phyloP scores from a whole-genome alignment of 2,888 invertebrate species.

The Heteropelma amictum region DNA sequence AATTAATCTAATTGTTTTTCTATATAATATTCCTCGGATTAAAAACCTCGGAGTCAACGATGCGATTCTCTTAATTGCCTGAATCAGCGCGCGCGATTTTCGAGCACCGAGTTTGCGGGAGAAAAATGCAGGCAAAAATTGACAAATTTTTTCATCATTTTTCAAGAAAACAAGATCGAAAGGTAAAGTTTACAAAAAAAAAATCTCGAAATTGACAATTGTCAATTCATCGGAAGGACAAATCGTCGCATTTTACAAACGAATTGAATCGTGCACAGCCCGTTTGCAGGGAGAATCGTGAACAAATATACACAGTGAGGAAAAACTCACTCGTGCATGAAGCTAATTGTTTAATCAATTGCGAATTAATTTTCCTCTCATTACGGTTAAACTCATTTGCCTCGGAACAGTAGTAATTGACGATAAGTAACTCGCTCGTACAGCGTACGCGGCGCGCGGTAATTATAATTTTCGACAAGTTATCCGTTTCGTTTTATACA shows the following conservation, averaged over 20 bases:
- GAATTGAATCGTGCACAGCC: background rate
- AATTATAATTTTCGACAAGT: conserved; percentile 51
- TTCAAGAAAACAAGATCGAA: background rate
- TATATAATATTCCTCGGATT: conserved; percentile 42
- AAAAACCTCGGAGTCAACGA: conserved; percentile 17
- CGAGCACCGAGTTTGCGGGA: too few relatives aligned
- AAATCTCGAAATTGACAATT: too few relatives aligned
- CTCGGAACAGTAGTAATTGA: conserved; percentile 19
- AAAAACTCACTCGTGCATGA: conserved; percentile 26
- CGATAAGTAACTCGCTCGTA: conserved; percentile 28
- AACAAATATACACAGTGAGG: background rate
- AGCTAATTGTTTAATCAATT: conserved; percentile 50
- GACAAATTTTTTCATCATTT: background rate
- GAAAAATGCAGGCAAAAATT: background rate
- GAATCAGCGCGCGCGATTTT: background rate
- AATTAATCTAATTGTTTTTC: conserved; percentile 58
- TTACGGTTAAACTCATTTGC: conserved; percentile 33
- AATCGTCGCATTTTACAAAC: too few relatives aligned
- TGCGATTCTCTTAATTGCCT: conserved; percentile 47
- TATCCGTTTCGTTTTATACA: conserved; percentile 12
- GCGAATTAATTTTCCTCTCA: conserved; percentile 41
- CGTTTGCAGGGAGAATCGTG: background rate
- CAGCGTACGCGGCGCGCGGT: background rate
- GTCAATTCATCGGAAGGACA: too few relatives aligned
- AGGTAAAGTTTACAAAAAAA: background rate